Evolutionary conservation across 2,113 vertebrate species (phyloP).

Genomic region (Anguilla rostrata): DNA sequence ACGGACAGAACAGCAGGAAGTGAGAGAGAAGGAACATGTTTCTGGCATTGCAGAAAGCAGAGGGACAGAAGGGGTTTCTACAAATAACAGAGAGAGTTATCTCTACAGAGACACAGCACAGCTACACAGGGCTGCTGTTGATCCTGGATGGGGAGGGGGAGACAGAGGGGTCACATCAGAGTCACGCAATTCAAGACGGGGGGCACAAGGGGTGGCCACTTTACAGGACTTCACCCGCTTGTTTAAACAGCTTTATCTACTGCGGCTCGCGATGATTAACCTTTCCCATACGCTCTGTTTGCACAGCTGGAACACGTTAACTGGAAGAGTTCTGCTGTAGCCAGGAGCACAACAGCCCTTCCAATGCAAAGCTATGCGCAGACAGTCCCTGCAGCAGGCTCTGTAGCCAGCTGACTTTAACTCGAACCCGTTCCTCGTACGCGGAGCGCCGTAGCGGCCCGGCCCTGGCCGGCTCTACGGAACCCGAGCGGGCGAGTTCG

Average conservation of each 20-base stretch:
- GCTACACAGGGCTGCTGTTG: background rate
- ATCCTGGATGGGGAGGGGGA: background rate
- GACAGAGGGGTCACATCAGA: background rate
- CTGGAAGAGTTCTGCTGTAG: background rate
- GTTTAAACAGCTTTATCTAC: conserved; percentile 1
- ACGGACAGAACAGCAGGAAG: too few relatives aligned
- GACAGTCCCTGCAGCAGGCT: background rate
- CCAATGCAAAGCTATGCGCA: background rate
- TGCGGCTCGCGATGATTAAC: background rate
- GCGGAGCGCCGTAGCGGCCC: background rate
- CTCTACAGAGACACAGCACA: background rate
- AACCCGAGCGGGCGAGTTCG: background rate
- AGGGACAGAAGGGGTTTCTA: background rate
- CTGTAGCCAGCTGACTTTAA: background rate
- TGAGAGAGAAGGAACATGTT: background rate
- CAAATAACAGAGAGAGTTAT: background rate
- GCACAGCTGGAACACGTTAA: background rate
- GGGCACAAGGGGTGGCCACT: background rate
- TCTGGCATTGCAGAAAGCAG: background rate
- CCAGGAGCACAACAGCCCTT: background rate
- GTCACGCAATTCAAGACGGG: background rate
- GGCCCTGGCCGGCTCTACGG: background rate
- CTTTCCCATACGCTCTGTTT: background rate
- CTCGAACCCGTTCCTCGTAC: background rate
- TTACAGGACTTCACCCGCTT: background rate